Conservation (phyloP, 2,113 vertebrate species). For the Channa maculata region DNA sequence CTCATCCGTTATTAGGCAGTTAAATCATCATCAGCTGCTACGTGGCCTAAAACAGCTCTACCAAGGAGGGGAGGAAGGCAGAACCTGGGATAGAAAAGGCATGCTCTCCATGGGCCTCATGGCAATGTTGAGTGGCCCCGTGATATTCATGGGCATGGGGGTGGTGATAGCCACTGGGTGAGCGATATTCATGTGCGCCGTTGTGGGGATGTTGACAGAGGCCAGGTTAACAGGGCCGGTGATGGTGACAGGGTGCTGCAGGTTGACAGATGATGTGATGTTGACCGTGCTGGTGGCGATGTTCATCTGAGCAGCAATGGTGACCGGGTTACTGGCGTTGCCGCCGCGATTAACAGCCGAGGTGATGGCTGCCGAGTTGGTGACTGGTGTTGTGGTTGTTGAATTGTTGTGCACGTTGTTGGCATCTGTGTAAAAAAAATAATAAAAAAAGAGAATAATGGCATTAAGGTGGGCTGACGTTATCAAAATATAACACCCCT, state of each 20-base stretch:
- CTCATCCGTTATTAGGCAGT: constrained; percentile 49
- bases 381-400: constrained; percentile 83
- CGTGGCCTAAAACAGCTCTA: constrained; percentile 74
- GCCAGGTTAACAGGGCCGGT: constrained; percentile 95
- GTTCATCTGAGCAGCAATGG: constrained; percentile 96
- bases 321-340: constrained; percentile 86
- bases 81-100: constrained; percentile 97
- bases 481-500: background rate
- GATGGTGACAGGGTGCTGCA: constrained; percentile 95
- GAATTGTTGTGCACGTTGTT: constrained; percentile 95
- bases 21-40: constrained; percentile 40
- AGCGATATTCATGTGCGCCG: constrained; percentile 93
- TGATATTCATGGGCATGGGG: constrained; percentile 95
- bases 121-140: constrained; percentile 93
- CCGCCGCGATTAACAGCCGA: constrained; percentile 74
- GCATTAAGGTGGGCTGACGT: background rate
- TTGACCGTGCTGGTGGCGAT: constrained; percentile 96
- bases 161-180: constrained; percentile 95
- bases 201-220: constrained; percentile 91
- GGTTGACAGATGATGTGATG: constrained; percentile 92
- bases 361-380: constrained; percentile 77
- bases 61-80: constrained; percentile 97
- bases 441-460: constrained; percentile 9
- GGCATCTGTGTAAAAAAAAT: constrained; percentile 85
- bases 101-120: constrained; percentile 98